Conservation (phyloP, 2,797 vertebrate species). For the Mormyrus hasselquistii region DNA sequence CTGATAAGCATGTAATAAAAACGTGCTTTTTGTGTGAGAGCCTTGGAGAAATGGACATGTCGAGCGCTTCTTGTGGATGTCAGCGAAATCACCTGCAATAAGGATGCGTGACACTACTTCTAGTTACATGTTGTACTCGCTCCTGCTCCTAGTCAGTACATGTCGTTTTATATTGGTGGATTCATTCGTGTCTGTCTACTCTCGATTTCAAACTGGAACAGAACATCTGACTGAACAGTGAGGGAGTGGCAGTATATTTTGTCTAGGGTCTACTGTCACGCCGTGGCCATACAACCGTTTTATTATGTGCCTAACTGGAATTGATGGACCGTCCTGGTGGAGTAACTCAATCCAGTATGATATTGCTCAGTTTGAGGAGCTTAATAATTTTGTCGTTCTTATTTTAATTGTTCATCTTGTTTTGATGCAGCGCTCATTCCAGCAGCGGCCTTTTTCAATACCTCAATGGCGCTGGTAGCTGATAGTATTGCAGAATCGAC, state of each 20-base stretch:
- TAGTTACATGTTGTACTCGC: conserved; percentile 60
- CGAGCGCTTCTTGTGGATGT: conserved; percentile 61
- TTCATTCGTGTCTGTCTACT: not conserved
- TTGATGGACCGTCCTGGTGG: not conserved
- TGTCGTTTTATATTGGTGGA: conserved; percentile 34
- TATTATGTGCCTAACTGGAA: not conserved
- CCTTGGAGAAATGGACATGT: conserved; percentile 56
- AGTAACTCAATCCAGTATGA: not conserved
- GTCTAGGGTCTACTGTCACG: not conserved
- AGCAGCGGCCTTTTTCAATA: conserved; percentile 23
- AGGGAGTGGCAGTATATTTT: not conserved
- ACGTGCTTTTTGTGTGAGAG: conserved; percentile 61
- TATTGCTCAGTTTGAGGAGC: not conserved
- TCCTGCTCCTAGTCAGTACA: conserved; percentile 16
- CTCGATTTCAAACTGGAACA: not conserved
- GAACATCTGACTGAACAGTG: not conserved
- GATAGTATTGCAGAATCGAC: not conserved
- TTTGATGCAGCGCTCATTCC: not conserved
- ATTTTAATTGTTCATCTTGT: not conserved
- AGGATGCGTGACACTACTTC: conserved; percentile 38
- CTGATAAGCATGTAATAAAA: conserved; percentile 82
- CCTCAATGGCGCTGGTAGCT: conserved; percentile 25
- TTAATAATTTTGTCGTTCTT: not conserved
- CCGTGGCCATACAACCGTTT: not conserved
- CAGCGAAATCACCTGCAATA: conserved; percentile 49